phyloP scores from a whole-genome alignment of 2,113 vertebrate genomes.

The Ancistrus triradiatus region DNA sequence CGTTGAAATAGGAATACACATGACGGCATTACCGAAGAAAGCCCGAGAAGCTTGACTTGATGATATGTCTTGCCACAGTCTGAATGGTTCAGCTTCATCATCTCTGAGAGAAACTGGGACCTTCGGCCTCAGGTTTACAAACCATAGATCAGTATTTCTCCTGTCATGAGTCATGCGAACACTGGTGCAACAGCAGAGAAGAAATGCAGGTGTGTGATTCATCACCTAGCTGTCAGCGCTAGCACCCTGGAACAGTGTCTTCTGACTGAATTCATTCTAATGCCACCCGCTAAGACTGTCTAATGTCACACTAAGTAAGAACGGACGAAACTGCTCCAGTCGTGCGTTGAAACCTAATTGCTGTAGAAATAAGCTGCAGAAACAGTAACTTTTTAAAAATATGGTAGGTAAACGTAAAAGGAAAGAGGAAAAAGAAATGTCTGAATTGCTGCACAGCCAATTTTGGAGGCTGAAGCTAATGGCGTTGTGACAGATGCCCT shows the following conservation, averaged over 20 bases:
- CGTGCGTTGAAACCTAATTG: too few species aligned
- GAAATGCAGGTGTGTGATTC: slow-evolving; percentile 3
- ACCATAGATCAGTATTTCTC: not conserved
- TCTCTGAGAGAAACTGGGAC: not conserved
- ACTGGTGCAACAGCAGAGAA: not conserved
- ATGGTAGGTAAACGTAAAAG: too few species aligned
- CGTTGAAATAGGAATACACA: slow-evolving; percentile 1
- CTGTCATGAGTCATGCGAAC: slow-evolving; percentile 3
- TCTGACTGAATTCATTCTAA: not conserved
- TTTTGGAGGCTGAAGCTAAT: slow-evolving; percentile 39
- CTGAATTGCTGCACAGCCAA: slow-evolving; percentile 41
- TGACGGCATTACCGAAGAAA: not conserved
- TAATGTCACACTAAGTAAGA: slow-evolving; percentile 5
- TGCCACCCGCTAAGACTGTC: slow-evolving; percentile 5
- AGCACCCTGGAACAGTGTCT: slow-evolving; percentile 1
- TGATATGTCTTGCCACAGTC: not conserved
- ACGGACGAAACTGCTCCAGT: too few species aligned
- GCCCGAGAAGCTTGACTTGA: not conserved
- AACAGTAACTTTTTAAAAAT: too few species aligned
- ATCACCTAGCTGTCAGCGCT: not conserved
- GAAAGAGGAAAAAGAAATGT: slow-evolving; percentile 14
- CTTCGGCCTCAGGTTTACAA: not conserved
- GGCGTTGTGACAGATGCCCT: slow-evolving; percentile 46
- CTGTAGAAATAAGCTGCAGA: not conserved
- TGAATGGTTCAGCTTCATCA: not conserved